These are phyloP conservation scores for Eupithecia exiguata DNA, from an alignment of 2,888 invertebrate species.

Conservation along the genomic window DNA sequence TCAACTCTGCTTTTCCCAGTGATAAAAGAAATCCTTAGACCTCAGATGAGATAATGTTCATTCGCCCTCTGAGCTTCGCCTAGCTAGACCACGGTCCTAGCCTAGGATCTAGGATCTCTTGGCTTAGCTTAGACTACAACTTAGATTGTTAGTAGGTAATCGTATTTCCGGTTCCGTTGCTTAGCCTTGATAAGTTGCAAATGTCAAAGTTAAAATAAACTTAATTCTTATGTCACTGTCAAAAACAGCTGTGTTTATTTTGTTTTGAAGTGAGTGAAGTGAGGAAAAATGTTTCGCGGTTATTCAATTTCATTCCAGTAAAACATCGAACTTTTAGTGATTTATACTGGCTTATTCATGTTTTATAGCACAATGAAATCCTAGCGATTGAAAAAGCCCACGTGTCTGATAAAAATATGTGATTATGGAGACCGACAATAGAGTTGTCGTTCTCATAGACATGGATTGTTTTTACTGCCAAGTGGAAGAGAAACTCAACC, in stretches of 20 bases:
- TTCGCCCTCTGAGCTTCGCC: no score
- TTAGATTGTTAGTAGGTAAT: no score
- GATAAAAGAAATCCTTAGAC: no score
- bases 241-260: slow-evolving; percentile 16
- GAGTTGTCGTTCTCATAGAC: slow-evolving; percentile 94
- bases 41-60: no score
- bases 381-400: background rate
- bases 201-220: background rate
- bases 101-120: no score
- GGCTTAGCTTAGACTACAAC: no score
- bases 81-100: no score
- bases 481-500: slow-evolving; percentile 96
- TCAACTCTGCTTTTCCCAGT: no score
- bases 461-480: slow-evolving; percentile 99
- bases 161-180: no score
- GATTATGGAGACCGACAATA: slow-evolving; percentile 80
- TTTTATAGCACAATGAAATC: background rate
- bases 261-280: background rate
- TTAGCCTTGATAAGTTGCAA: no score
- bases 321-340: background rate
- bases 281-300: no score
- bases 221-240: background rate
- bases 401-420: background rate
- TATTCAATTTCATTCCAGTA: background rate
- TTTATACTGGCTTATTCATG: background rate